phyloP scores from a whole-genome alignment of 1,140 invertebrate species.

The Drosophila pallidifrons region DNA sequence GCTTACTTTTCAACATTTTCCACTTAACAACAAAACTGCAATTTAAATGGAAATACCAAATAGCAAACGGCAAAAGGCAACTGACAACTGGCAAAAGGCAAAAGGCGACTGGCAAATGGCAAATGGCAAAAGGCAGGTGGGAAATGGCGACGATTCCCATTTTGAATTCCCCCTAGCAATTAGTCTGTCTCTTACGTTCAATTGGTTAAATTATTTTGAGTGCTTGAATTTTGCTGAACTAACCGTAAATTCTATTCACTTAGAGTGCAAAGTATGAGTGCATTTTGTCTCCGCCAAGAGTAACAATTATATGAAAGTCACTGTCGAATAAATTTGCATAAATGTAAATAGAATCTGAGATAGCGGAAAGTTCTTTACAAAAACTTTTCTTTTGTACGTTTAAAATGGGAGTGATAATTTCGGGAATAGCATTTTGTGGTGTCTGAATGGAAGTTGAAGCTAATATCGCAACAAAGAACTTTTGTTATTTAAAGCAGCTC shows the following conservation, averaged over 20 bases:
- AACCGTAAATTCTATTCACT: slow-evolving; percentile 27
- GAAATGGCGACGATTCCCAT: slow-evolving; percentile 31
- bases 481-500: no score
- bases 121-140: slow-evolving; percentile 23
- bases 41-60: slow-evolving; percentile 46
- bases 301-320: slow-evolving; percentile 51
- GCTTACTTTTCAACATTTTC: slow-evolving; percentile 26
- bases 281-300: slow-evolving; percentile 18
- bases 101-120: slow-evolving; percentile 12
- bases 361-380: slow-evolving; percentile 1
- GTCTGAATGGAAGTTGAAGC: background rate
- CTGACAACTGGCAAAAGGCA: slow-evolving; percentile 9
- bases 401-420: slow-evolving; percentile 4
- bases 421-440: slow-evolving; percentile 4
- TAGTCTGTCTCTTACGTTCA: slow-evolving; percentile 69
- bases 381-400: slow-evolving; percentile 9
- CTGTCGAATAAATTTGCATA: slow-evolving; percentile 65
- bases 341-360: slow-evolving; percentile 26
- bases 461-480: background rate
- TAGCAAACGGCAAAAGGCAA: slow-evolving; percentile 27
- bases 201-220: slow-evolving; percentile 67
- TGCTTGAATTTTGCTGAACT: slow-evolving; percentile 54
- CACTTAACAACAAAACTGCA: slow-evolving; percentile 24
- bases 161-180: slow-evolving; percentile 63
- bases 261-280: slow-evolving; percentile 11